phyloP scores from a whole-genome alignment of 2,113 vertebrate genomes.

The Cnemophilus loriae region DNA sequence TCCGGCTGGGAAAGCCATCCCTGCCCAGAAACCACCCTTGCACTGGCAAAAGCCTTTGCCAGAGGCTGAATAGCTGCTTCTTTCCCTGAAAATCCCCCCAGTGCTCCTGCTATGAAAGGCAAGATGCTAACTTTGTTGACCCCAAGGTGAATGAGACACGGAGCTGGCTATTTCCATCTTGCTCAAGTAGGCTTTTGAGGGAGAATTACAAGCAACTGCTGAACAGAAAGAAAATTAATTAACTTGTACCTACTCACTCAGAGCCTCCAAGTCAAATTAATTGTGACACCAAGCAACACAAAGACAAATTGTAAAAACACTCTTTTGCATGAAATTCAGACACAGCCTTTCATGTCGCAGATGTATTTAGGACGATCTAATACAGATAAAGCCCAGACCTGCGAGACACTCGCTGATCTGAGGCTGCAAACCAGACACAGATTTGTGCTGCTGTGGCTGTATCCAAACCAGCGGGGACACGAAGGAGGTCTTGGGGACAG shows the following conservation, averaged over 20 bases:
- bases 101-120: neutral
- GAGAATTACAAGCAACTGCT: neutral
- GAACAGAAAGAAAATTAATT: constrained; percentile 44
- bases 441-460: neutral
- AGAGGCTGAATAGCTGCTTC: neutral
- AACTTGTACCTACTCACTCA: constrained; percentile 30
- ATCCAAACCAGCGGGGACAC: neutral
- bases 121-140: constrained; percentile 21
- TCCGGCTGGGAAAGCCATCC: neutral
- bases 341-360: neutral
- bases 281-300: constrained; percentile 1
- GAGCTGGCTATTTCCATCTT: constrained; percentile 21
- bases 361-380: neutral
- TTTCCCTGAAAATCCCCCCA: neutral
- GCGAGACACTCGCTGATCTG: neutral
- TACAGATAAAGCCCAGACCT: neutral
- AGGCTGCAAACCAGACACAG: neutral
- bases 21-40: neutral
- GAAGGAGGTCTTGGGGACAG: neutral
- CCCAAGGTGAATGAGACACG: neutral
- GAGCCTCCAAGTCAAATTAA: constrained; percentile 37
- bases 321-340: constrained; percentile 33
- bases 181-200: neutral
- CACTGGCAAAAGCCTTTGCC: neutral
- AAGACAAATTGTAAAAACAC: constrained; percentile 44